phyloP scores from a whole-genome alignment of 2,888 invertebrate genomes.

The Carabus problematicus region DNA sequence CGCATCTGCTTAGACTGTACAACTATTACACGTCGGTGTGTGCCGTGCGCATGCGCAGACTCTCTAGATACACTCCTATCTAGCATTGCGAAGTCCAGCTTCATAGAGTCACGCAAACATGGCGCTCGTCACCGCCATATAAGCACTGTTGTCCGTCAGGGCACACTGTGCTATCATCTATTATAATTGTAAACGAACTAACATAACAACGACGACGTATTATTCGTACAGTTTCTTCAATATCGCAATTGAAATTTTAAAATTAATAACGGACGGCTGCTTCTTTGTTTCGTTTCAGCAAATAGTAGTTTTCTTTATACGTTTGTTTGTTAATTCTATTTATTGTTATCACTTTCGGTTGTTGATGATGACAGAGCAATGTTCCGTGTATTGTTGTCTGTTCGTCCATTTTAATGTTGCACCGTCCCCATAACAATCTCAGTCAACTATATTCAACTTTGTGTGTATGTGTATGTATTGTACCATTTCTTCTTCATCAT shows the following conservation, averaged over 20 bases:
- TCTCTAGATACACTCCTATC: too few relatives aligned
- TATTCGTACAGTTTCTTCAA: constrained; percentile 1
- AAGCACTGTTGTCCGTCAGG: too few relatives aligned
- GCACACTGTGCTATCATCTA: too few relatives aligned
- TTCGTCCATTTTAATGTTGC: constrained; percentile 11
- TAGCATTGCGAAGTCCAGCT: background rate
- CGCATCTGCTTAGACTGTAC: background rate
- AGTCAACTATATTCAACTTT: background rate
- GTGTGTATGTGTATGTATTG: background rate
- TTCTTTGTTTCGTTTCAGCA: constrained; percentile 50
- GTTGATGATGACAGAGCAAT: background rate
- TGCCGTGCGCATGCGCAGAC: background rate
- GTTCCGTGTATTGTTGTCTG: background rate
- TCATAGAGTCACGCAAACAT: background rate
- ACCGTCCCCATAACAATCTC: constrained; percentile 24
- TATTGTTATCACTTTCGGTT: constrained; percentile 36
- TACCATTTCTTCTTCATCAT: background rate
- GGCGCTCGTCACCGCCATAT: background rate
- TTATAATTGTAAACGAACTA: background rate
- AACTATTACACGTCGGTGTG: background rate
- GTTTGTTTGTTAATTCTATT: background rate
- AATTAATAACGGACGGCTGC: constrained; percentile 54
- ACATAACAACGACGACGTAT: background rate
- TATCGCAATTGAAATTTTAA: constrained; percentile 21
- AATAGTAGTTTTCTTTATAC: background rate